Evolutionary conservation across 2,888 invertebrate genomes (phyloP).

Genomic region (Hemithea aestivaria): DNA sequence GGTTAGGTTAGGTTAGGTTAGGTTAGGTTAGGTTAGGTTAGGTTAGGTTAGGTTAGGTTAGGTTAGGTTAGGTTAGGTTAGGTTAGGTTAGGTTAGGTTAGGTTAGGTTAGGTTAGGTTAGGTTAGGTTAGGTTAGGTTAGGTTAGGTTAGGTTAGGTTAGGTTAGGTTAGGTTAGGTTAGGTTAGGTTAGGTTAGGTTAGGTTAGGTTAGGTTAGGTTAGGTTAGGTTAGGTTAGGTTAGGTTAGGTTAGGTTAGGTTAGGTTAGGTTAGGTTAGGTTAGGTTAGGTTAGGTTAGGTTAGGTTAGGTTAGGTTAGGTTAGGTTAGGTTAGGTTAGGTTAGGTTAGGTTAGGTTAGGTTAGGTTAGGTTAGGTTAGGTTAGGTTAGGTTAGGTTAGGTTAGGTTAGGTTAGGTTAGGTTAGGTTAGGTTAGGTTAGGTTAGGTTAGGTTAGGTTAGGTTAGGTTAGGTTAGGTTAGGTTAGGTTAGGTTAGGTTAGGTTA

Average conservation of each 20-base stretch:
- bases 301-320: slow-evolving; percentile 28
- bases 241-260: slow-evolving; percentile 21
- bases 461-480: slow-evolving; percentile 33
- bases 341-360: slow-evolving; percentile 25
- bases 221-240: slow-evolving; percentile 21
- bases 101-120: slow-evolving; percentile 20
- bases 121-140: slow-evolving; percentile 9
- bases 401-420: slow-evolving; percentile 29
- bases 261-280: slow-evolving; percentile 17
- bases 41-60: slow-evolving; percentile 11
- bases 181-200: slow-evolving; percentile 22
- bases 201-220: slow-evolving; percentile 17
- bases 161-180: slow-evolving; percentile 10
- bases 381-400: slow-evolving; percentile 28
- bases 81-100: slow-evolving; percentile 11
- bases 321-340: slow-evolving; percentile 26
- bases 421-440: slow-evolving; percentile 32
- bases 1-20: slow-evolving; percentile 10
- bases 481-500: slow-evolving; percentile 30
- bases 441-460: slow-evolving; percentile 31
- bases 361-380: slow-evolving; percentile 25
- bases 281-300: slow-evolving; percentile 15
- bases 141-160: slow-evolving; percentile 7
- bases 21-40: slow-evolving; percentile 9
- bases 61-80: slow-evolving; percentile 8